phyloP scores from a whole-genome alignment of 2,888 invertebrate species.

The Pediacus dermestoides region DNA sequence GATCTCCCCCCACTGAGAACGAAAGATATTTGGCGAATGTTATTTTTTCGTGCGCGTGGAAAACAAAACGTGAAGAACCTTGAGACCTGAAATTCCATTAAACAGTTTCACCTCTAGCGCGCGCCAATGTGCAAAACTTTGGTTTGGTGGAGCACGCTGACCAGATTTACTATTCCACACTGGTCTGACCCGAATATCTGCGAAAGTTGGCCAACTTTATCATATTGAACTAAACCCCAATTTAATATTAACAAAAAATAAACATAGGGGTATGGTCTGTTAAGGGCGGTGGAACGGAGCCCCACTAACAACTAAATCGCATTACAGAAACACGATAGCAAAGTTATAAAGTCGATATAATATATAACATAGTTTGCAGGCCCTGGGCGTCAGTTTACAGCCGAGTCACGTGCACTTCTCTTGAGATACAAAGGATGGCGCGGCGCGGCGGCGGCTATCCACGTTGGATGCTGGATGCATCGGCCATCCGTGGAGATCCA shows the following conservation, averaged over 20 bases:
- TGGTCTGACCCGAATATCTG: conserved; percentile 24
- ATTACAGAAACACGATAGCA: conserved; percentile 25
- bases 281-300: conserved; percentile 3
- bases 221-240: conserved; percentile 15
- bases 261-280: conserved; percentile 9
- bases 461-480: background rate
- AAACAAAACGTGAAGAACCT: no score
- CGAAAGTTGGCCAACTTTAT: conserved; percentile 19
- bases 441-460: conserved; percentile 15
- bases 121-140: no score
- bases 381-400: conserved; percentile 36
- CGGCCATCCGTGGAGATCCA: conserved; percentile 3
- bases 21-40: no score
- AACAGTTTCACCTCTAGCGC: no score
- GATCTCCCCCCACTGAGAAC: no score
- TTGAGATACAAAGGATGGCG: conserved; percentile 28
- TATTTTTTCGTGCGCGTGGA: no score
- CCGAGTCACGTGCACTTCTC: conserved; percentile 38
- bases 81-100: no score
- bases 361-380: conserved; percentile 22
- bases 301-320: conserved; percentile 21
- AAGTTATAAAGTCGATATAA: conserved; percentile 27
- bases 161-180: conserved; percentile 28
- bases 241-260: conserved; percentile 17
- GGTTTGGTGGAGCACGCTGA: no score